Evolutionary conservation across 1,140 invertebrate genomes (phyloP).

Genomic region (Drosophila arizonae): DNA sequence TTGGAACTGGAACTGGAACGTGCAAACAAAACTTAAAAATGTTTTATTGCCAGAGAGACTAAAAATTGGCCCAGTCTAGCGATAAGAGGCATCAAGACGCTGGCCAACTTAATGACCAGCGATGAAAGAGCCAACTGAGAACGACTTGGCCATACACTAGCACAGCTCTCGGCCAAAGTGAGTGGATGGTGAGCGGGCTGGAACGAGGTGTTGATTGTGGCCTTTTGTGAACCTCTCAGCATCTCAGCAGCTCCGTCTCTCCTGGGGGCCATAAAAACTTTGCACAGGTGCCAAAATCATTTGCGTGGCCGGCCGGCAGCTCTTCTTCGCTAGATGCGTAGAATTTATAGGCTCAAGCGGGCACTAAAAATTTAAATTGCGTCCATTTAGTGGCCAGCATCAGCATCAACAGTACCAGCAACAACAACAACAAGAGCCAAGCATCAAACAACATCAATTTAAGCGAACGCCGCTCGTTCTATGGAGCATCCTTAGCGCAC

Average conservation of each 20-base stretch:
- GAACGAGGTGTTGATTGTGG: conserved; percentile 53
- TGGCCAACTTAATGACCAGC: conserved; percentile 51
- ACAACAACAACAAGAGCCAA: conserved; percentile 3
- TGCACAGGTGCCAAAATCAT: conserved; percentile 56
- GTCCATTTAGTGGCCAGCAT: conserved; percentile 65
- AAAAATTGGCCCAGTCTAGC: conserved; percentile 25
- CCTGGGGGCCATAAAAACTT: conserved; percentile 52
- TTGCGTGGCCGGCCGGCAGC: conserved; percentile 3
- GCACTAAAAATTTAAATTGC: conserved; percentile 80
- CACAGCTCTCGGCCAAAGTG: neutral
- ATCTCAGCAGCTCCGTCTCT: conserved; percentile 1
- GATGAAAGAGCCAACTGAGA: conserved; percentile 1
- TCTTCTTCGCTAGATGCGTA: conserved; percentile 7
- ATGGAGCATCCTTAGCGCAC: conserved; percentile 41
- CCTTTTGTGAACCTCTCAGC: conserved; percentile 50
- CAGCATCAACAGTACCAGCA: conserved; percentile 12
- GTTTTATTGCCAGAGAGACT: conserved; percentile 44
- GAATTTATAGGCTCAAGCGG: conserved; percentile 65
- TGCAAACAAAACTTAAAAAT: conserved; percentile 31
- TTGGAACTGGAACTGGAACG: conserved; percentile 15
- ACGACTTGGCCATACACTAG: conserved; percentile 14
- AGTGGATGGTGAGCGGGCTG: neutral
- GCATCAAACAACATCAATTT: conserved; percentile 61
- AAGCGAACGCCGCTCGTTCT: conserved; percentile 64
- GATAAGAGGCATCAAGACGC: conserved; percentile 31